These are phyloP conservation scores for Epistrophe eligans DNA, from an alignment of 2,888 invertebrate genomes.

Conservation along the genomic window DNA sequence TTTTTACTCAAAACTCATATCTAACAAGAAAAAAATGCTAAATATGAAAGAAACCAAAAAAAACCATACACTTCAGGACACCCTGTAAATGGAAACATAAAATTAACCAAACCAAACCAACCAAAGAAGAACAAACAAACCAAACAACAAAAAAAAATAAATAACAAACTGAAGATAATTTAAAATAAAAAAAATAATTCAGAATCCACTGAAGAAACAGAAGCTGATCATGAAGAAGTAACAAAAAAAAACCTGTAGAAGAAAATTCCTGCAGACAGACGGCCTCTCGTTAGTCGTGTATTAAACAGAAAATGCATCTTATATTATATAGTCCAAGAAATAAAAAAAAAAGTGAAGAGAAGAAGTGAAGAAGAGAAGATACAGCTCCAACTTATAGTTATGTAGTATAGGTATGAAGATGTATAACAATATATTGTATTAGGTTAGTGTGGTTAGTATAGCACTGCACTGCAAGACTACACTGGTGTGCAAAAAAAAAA, in stretches of 20 bases:
- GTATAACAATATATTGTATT: neutral
- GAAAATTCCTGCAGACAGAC: constrained; percentile 27
- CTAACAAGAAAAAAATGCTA: too few relatives aligned
- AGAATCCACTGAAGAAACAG: constrained; percentile 38
- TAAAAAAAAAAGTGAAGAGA: too few relatives aligned
- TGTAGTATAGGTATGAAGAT: neutral
- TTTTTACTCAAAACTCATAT: too few relatives aligned
- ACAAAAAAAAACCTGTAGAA: constrained; percentile 21
- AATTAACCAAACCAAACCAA: constrained; percentile 5
- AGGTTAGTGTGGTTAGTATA: neutral
- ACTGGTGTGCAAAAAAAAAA: neutral
- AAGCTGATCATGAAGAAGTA: constrained; percentile 44
- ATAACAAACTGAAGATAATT: neutral
- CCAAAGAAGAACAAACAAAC: constrained; percentile 13
- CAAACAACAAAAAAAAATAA: neutral
- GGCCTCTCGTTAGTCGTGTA: constrained; percentile 46
- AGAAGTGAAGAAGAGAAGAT: neutral
- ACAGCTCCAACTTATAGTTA: constrained; percentile 4
- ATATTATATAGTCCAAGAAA: constrained; percentile 13
- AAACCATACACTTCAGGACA: neutral
- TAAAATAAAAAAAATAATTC: neutral
- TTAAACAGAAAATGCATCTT: constrained; percentile 54
- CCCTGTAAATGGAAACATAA: neutral
- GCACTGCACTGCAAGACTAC: neutral
- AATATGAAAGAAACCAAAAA: neutral